Evolutionary conservation across 1,140 invertebrate genomes (phyloP).

Genomic region (Zaprionus tsacasi): DNA sequence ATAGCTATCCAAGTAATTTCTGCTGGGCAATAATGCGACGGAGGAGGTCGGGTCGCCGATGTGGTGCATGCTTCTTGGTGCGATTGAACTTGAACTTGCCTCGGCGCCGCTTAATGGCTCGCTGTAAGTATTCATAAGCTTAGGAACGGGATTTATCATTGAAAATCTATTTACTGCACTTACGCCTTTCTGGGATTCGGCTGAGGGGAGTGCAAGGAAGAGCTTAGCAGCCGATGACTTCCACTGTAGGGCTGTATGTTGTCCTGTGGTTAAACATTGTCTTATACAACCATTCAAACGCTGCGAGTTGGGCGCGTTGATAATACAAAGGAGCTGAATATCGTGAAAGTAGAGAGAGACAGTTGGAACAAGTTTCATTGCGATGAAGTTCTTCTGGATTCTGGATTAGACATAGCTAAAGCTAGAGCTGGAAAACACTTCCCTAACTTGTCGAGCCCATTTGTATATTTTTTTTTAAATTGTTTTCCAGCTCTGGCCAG

Average conservation of each 20-base stretch:
- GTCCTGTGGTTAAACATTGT: conserved; percentile 84
- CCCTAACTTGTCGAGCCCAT: not conserved
- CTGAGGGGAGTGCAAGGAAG: conserved; percentile 83
- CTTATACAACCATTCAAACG: conserved; percentile 84
- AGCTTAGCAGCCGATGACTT: conserved; percentile 82
- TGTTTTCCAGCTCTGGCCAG: conserved; percentile 47
- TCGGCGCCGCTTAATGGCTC: conserved; percentile 88
- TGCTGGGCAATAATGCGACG: conserved; percentile 85
- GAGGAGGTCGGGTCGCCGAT: conserved; percentile 82
- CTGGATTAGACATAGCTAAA: conserved; percentile 28
- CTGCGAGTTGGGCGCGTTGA: conserved; percentile 83
- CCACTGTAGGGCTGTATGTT: conserved; percentile 78
- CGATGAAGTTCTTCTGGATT: conserved; percentile 27
- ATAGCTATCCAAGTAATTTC: conserved; percentile 87
- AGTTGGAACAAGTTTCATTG: conserved; percentile 47
- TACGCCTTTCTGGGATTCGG: conserved; percentile 79
- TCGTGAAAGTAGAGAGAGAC: conserved; percentile 78
- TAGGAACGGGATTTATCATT: not conserved
- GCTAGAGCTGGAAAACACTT: conserved; percentile 41
- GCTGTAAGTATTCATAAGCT: conserved; percentile 36
- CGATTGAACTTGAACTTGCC: conserved; percentile 91
- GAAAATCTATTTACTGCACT: conserved; percentile 28
- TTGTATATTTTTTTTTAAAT: not conserved
- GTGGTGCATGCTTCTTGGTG: conserved; percentile 91
- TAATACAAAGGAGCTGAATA: conserved; percentile 84